These are phyloP conservation scores for Scarus forsteni DNA, from an alignment of 2,797 vertebrate species.

Conservation along the genomic window DNA sequence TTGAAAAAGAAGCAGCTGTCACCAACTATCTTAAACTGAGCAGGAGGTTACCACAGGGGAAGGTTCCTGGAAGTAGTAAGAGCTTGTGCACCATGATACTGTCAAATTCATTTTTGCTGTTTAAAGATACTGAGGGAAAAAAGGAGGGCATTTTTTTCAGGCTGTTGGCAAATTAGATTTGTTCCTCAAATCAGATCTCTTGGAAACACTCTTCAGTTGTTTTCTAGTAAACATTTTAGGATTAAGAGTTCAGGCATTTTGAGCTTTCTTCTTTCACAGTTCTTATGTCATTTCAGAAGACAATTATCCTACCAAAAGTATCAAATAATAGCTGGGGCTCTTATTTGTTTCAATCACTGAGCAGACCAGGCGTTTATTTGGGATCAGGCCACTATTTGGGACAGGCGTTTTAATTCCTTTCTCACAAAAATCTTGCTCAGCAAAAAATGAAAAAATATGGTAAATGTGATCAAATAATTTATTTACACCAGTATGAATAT, in stretches of 20 bases:
- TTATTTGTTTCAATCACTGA: too few relatives aligned
- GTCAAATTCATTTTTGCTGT: conserved; percentile 7
- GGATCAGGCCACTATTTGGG: too few relatives aligned
- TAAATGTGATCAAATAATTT: too few relatives aligned
- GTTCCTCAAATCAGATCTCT: neutral
- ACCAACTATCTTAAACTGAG: conserved; percentile 17
- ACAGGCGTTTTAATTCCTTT: too few relatives aligned
- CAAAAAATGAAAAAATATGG: too few relatives aligned
- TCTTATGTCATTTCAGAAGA: too few relatives aligned
- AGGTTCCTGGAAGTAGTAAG: conserved; percentile 8
- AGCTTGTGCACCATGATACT: neutral
- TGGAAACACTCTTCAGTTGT: neutral
- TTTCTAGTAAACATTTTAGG: neutral
- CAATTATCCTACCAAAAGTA: too few relatives aligned
- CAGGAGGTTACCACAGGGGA: conserved; percentile 25
- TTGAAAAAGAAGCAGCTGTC: conserved; percentile 21
- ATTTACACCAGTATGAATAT: too few relatives aligned
- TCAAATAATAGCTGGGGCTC: too few relatives aligned
- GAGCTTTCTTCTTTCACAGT: neutral
- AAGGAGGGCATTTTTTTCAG: neutral
- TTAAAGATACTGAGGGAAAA: neutral
- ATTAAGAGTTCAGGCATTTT: neutral
- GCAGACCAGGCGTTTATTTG: too few relatives aligned
- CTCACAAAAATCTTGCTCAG: too few relatives aligned
- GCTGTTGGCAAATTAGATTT: neutral